phyloP scores from a whole-genome alignment of 2,888 invertebrate species.

The Acanthoscelides obtectus region DNA sequence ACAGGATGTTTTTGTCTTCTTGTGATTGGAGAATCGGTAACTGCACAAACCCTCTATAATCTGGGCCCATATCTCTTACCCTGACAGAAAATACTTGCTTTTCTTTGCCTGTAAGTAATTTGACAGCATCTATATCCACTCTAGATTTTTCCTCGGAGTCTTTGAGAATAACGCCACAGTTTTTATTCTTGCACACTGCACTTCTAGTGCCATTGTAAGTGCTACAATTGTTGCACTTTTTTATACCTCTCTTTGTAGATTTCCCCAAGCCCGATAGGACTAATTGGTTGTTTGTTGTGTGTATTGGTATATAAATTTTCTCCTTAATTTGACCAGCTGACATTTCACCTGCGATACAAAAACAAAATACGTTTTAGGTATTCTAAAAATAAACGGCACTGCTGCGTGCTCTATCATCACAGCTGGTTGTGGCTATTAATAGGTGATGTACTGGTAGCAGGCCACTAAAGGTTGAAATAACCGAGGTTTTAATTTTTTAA shows the following conservation, averaged over 20 bases:
- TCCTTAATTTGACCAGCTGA: background rate
- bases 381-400: too few species aligned
- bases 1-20: slow-evolving; percentile 26
- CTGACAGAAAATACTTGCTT: slow-evolving; percentile 65
- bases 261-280: slow-evolving; percentile 37
- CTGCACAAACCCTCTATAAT: slow-evolving; percentile 71
- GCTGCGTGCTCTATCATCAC: too few species aligned
- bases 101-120: slow-evolving; percentile 58
- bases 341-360: too few species aligned
- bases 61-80: slow-evolving; percentile 62
- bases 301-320: background rate
- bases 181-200: slow-evolving; percentile 66
- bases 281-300: slow-evolving; percentile 12
- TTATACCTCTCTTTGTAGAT: slow-evolving; percentile 64
- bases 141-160: slow-evolving; percentile 54
- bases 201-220: slow-evolving; percentile 71
- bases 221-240: slow-evolving; percentile 72
- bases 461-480: too few species aligned
- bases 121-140: slow-evolving; percentile 60
- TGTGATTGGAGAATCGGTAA: slow-evolving; percentile 42
- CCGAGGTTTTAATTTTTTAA: too few species aligned
- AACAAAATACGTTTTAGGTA: too few species aligned
- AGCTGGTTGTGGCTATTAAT: too few species aligned
- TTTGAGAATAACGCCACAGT: slow-evolving; percentile 63
- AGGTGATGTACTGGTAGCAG: too few species aligned